Base-by-base conservation (phyloP, 2,888 invertebrate species). In the Drosophila anomelani region DNA sequence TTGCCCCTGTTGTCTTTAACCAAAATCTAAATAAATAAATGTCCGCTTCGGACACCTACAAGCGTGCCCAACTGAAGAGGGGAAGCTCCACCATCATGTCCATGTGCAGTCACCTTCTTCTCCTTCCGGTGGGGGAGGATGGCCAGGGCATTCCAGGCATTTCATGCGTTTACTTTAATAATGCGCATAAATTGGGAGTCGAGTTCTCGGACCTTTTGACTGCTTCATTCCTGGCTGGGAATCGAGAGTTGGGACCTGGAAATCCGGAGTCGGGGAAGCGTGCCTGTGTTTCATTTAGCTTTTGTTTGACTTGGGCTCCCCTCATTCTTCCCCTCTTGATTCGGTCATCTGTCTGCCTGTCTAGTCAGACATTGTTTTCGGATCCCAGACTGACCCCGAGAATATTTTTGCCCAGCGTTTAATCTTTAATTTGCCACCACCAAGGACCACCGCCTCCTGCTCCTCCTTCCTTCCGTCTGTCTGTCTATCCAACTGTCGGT, bases 161-260 rank as follows among this genome's bases (percentile, higher is more conserved):
- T 76, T 78, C 88, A 81, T 79, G 87, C 85, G 81, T 86, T 85
- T 77, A 53, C 81, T 82, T 87, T 87, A 89, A 89, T 89, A 87
- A 87, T 89, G 87, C 89, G 87, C 89, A 87, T 87, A 87, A 87
- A 87, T 87, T 87, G 81, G 85, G 53, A 72, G 77, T 75, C 75
- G 43, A 51, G 49, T 51, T 78, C 60, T 76, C 60, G 74, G 81
- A 77, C 84, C 87, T 78, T 84, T 83, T 87, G 87, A 87, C 87
- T 88, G 81, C 80, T 88, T 83, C 81, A 85, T 89, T 81, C 77
- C 69, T 59, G 51, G 9, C 51, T 8, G 49, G 32, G 8, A 49
- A 49, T 34, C 49, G 49, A 32, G 49, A 34, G 32, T 13, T 36
- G 51, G 51, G 34, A 53, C 23, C 51, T 36, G 51, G 51, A 36